Base-by-base conservation (phyloP, 2,888 invertebrate species). In the Lasioglossum lativentre region DNA sequence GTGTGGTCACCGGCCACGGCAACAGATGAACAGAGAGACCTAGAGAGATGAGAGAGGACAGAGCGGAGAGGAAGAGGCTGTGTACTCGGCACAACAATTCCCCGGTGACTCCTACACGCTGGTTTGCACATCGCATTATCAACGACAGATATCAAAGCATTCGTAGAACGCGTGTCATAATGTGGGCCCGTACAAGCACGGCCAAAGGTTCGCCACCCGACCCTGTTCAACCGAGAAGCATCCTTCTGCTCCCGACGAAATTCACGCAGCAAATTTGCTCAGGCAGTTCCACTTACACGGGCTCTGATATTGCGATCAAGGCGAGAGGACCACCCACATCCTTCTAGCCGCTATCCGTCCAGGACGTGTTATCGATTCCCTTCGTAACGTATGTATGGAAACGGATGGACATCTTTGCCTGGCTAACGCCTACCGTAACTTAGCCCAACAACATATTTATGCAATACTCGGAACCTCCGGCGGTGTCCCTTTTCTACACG, bases 121-220 rank as follows among this genome's bases (percentile, higher is more conserved):
- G 75, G 83, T 74, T 82, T 70, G 78, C 80, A 73, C 72, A 75
- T 88, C 75, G 79, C 76, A 83, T 87, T 91, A 88, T 88, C 86
- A 88, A 72, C 82, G 84, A 86, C 83, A 86, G 86, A 83, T 86
- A 90, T 90, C 84, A 79, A 77, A 83, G 86, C 85, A 66, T 81
- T 83, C 79, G 77, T 83, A 74, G 78, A 85, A 88, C 77, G 73
- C 82, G 78, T 83, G 81, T 84, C 77, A 86, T 86, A 86, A 82
- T 66, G 84, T 74, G 70, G 30, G 34, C 19, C 78, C 34, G 74
- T 77, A 73, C 42, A 40, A 56, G 63, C 78, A 63, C 74, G 14
- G 75, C 52, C 76, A 68, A 87, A 82, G 83, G 80, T 79, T 73
- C 16, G 30, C n/a, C 45, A 52, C 52, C 76, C 23, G 45, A 19